These are phyloP conservation scores for Microctonus aethiopoides DNA, from an alignment of 2,888 invertebrate species.

Conservation along the genomic window DNA sequence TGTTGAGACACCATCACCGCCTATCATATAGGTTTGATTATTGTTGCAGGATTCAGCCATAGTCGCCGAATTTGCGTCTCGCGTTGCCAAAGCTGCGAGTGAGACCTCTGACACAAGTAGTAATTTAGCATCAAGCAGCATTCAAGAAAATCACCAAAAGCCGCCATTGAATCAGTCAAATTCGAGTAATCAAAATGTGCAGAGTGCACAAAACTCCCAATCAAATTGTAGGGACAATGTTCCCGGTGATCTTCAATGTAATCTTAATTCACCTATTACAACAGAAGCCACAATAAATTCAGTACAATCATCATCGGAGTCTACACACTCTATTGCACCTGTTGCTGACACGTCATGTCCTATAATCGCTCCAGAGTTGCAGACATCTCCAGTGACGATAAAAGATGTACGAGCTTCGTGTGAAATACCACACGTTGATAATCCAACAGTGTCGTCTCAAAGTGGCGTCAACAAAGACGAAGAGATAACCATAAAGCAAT, in stretches of 20 bases:
- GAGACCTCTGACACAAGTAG: slow-evolving; percentile 43
- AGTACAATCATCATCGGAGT: slow-evolving; percentile 46
- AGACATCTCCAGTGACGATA: not conserved
- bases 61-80: slow-evolving; percentile 64
- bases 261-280: slow-evolving; percentile 42
- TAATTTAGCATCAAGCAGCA: slow-evolving; percentile 6
- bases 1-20: slow-evolving; percentile 38
- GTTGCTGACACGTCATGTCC: slow-evolving; percentile 24
- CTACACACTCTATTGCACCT: not conserved
- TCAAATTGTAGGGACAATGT: slow-evolving; percentile 48
- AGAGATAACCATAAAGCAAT: slow-evolving; percentile 42
- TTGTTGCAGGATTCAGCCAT: slow-evolving; percentile 62
- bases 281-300: slow-evolving; percentile 48
- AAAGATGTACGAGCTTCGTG: not conserved
- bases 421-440: not conserved
- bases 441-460: not conserved
- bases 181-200: slow-evolving; percentile 14
- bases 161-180: not conserved
- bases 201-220: slow-evolving; percentile 42
- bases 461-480: slow-evolving; percentile 27
- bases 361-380: slow-evolving; percentile 31
- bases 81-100: slow-evolving; percentile 60
- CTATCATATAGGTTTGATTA: slow-evolving; percentile 61
- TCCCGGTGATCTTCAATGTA: slow-evolving; percentile 48
- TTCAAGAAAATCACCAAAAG: slow-evolving; percentile 8